Conservation (phyloP, 1,140 invertebrate species). For the Drosophila dunni region DNA sequence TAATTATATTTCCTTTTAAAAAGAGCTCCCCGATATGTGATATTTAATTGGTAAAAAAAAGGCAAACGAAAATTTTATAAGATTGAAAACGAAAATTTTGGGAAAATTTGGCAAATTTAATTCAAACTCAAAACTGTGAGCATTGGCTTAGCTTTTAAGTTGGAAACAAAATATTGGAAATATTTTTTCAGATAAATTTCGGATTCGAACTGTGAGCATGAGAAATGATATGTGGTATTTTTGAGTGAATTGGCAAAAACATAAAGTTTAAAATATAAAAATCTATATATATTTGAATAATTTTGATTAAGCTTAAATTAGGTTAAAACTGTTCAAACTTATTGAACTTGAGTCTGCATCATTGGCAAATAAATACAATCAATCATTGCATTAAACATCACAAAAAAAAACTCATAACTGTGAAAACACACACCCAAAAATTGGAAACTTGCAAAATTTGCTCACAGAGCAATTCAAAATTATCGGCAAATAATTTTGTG, state of each 20-base stretch:
- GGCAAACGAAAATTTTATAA: constrained; percentile 47
- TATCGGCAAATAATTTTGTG: constrained; percentile 62
- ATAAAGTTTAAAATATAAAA: constrained; percentile 43
- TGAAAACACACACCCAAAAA: constrained; percentile 47
- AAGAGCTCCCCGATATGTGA: constrained; percentile 84
- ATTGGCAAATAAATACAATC: constrained; percentile 49
- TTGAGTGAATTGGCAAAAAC: constrained; percentile 58
- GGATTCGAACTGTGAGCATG: constrained; percentile 75
- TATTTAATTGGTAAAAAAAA: constrained; percentile 77
- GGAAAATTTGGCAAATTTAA: constrained; percentile 42
- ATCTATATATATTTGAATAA: constrained; percentile 64
- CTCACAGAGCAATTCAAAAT: constrained; percentile 62
- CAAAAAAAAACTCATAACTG: constrained; percentile 67
- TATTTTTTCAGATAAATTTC: constrained; percentile 64
- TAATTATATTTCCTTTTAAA: constrained; percentile 63
- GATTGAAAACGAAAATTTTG: constrained; percentile 33
- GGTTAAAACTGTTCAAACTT: constrained; percentile 57
- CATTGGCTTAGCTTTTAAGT: constrained; percentile 76
- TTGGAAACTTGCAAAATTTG: constrained; percentile 39
- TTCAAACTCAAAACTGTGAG: constrained; percentile 67
- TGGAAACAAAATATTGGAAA: constrained; percentile 46
- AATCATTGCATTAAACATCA: constrained; percentile 66
- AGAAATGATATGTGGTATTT: constrained; percentile 78
- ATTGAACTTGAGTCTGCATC: constrained; percentile 50
- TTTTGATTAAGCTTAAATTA: constrained; percentile 68